Evolutionary conservation across 1,140 invertebrate genomes (phyloP).

Genomic region (Platorchestia sp.): DNA sequence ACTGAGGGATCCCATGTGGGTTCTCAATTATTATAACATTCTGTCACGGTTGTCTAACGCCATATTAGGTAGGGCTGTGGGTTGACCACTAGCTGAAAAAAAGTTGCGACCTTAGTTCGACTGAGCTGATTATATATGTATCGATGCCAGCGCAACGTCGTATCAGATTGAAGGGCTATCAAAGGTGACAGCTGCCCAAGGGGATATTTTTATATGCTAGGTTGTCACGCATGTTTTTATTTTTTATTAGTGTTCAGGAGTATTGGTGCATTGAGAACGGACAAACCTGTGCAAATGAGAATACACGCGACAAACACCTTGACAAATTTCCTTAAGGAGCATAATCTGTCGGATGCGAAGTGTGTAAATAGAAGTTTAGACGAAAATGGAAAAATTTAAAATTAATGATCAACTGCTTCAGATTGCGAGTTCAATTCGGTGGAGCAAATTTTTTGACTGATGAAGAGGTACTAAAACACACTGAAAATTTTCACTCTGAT

Average conservation of each 20-base stretch:
- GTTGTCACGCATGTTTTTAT: neutral
- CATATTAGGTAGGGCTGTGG: neutral
- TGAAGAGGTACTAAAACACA: too few relatives aligned
- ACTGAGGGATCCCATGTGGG: neutral
- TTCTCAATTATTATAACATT: neutral
- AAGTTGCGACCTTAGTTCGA: neutral
- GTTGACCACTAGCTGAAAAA: neutral
- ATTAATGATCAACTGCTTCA: too few relatives aligned
- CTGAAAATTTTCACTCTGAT: too few relatives aligned
- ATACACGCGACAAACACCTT: neutral
- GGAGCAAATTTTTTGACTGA: too few relatives aligned
- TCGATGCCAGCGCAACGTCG: neutral
- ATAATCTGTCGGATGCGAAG: neutral
- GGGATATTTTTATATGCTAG: neutral
- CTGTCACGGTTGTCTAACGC: neutral
- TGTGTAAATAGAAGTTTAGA: too few relatives aligned
- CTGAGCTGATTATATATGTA: neutral
- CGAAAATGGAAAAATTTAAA: too few relatives aligned
- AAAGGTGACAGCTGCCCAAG: neutral
- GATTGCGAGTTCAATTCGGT: too few relatives aligned
- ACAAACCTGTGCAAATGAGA: neutral
- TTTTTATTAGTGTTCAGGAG: neutral
- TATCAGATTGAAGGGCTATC: neutral
- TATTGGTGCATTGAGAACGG: neutral
- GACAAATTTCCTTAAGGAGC: neutral